These are phyloP conservation scores for Engraulis encrasicolus DNA, from an alignment of 2,113 vertebrate genomes.

Conservation along the genomic window DNA sequence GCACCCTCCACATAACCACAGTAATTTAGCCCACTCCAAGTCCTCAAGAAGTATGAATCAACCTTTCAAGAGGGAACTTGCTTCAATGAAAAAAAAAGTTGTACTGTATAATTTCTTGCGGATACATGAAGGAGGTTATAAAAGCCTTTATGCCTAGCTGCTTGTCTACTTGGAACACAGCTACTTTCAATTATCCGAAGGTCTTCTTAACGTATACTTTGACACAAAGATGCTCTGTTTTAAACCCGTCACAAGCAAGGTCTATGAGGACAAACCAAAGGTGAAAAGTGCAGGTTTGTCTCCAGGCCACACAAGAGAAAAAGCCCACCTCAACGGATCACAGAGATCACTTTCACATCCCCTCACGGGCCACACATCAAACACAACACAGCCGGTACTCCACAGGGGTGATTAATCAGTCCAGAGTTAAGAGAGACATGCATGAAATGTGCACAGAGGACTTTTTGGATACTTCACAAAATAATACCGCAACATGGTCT, in stretches of 20 bases:
- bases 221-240: background rate
- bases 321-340: constrained; percentile 35
- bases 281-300: constrained; percentile 38
- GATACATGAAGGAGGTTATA: constrained; percentile 18
- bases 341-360: constrained; percentile 38
- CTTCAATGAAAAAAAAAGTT: constrained; percentile 27
- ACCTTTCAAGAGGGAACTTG: constrained; percentile 40
- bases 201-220: background rate
- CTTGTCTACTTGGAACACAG: background rate
- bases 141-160: background rate
- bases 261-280: background rate
- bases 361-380: constrained; percentile 39
- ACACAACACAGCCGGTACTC: constrained; percentile 38
- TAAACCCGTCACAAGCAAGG: background rate
- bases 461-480: background rate
- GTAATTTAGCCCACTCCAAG: constrained; percentile 33
- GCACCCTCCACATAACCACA: constrained; percentile 23
- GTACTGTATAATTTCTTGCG: background rate
- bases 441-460: background rate
- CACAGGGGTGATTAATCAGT: constrained; percentile 28
- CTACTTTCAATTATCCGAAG: background rate
- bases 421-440: background rate
- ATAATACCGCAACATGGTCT: background rate
- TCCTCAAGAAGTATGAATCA: constrained; percentile 20
- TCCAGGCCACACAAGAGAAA: constrained; percentile 34